Base-by-base conservation (phyloP, 92 coral and sea anemone genomes). In the Pocillopora grandis region DNA sequence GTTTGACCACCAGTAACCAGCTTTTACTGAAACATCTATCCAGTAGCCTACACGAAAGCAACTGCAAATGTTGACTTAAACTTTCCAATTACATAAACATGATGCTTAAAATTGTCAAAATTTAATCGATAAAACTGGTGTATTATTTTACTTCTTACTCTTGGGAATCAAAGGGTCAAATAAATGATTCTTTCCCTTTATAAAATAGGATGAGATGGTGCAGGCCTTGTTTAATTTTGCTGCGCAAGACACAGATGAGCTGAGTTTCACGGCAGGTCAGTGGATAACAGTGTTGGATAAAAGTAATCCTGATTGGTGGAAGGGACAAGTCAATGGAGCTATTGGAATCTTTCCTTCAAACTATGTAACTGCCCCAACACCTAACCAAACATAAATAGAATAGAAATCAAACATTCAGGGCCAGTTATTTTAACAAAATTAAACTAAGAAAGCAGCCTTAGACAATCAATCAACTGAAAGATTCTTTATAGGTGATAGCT, bases 281-380 rank as follows among this genome's bases (percentile, higher is more conserved):
- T 80, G 89, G 70, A 92, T 96, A 58, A 85, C 84, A 37, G 97
- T 96, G 58, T 23, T 94, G 80, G 98, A 96, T 80, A 78, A 80
- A 66, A 90, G 93, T 23, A 95, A 96, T 66, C 77, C 85, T 0
- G 79, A 94, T 84, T 96, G 99, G 99, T 96, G 99, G 99, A 90
- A 89, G 72, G 99, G 99, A 64, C 88, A 84, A 76, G 84, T 91
- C 6, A 81, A 82, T 67, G 90, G 91, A 3, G 68, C 75, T 19
- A 85, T 87, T 62, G 99, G 99, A 80, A 79, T 92, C 75, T 94
- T 96, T 73, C 99, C 98, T n/a, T 80, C 95, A 13, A 92, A 94
- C 78, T 96, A 96, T 71, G 94, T 96, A 33, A 52, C 88, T 37
- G 20, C 71, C 17, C 56, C 79, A 16, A 65, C 73, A 36, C 42